Evolutionary conservation across 2,113 vertebrate genomes (phyloP).

Genomic region (Pterocles gutturalis): DNA sequence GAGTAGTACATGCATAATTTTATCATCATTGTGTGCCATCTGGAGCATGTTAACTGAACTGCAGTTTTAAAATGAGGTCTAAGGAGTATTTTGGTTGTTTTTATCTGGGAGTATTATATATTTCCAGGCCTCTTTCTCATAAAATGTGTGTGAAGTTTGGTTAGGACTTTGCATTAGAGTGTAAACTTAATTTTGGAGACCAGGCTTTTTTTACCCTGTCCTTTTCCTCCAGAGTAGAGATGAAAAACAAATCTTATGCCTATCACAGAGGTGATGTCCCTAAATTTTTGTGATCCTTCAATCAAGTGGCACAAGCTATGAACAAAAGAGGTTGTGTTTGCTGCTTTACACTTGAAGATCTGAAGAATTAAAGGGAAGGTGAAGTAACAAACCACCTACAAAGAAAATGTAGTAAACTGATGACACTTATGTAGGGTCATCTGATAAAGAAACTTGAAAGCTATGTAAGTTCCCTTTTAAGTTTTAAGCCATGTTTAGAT

Average conservation of each 20-base stretch:
- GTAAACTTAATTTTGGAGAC: background rate
- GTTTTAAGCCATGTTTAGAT: background rate
- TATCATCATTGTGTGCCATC: constrained; percentile 81
- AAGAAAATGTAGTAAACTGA: background rate
- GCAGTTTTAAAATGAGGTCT: constrained; percentile 71
- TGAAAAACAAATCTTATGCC: background rate
- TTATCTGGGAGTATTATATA: background rate
- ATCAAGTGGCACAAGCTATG: background rate
- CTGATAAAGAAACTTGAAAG: background rate
- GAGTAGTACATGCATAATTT: constrained; percentile 71
- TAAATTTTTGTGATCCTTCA: background rate
- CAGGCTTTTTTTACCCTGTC: background rate
- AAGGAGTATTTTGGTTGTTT: constrained; percentile 55
- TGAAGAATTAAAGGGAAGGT: background rate
- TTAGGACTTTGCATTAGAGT: background rate
- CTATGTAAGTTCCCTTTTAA: background rate
- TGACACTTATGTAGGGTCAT: background rate
- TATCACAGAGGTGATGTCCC: background rate
- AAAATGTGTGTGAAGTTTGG: background rate
- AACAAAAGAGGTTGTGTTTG: background rate
- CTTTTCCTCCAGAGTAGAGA: background rate
- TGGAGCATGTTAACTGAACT: constrained; percentile 79
- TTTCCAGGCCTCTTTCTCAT: background rate
- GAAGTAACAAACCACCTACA: background rate
- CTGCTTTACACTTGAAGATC: background rate